A percentile compares a stretch with the other conserved stretches of the same genome.
Conservation (phyloP, 2,888 invertebrate genomes). For the Orthonevra nobilis region DNA sequence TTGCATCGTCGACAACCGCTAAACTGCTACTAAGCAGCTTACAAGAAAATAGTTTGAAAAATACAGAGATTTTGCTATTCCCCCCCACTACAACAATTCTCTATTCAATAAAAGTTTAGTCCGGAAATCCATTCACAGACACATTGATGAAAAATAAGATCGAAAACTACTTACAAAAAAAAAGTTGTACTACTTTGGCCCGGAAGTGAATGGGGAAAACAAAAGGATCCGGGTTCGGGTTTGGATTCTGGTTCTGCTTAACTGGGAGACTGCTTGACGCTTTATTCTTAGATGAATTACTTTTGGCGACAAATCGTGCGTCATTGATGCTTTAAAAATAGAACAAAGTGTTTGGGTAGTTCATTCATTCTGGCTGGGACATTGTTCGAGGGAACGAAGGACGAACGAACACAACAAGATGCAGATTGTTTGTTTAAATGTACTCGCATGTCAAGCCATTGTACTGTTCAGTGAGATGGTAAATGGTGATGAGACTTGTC, state of each 20-base stretch:
- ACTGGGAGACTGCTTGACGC: conserved; percentile 28
- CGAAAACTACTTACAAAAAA: conserved; percentile 26
- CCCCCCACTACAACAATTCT: conserved; percentile 13
- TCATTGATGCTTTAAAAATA: conserved; percentile 65
- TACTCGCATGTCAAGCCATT: too few relatives aligned
- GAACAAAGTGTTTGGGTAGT: too few relatives aligned
- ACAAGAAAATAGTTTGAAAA: conserved; percentile 45
- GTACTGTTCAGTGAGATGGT: too few relatives aligned
- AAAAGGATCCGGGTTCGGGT: conserved; percentile 62
- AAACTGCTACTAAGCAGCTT: conserved; percentile 66
- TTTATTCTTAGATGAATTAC: conserved; percentile 58
- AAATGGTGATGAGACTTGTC: too few relatives aligned
- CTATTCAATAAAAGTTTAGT: conserved; percentile 66
- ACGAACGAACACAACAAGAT: too few relatives aligned
- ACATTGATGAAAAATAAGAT: conserved; percentile 27
- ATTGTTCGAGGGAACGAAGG: too few relatives aligned
- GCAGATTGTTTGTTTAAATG: too few relatives aligned
- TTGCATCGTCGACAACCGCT: conserved; percentile 31
- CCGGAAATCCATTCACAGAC: conserved; percentile 62
- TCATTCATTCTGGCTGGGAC: too few relatives aligned
- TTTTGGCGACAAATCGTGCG: conserved; percentile 66
- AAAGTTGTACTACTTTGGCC: too few relatives aligned
- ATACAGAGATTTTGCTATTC: conserved; percentile 18
- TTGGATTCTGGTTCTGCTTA: too few relatives aligned
- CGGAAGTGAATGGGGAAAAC: conserved; percentile 59